phyloP scores from a whole-genome alignment of 92 coral and sea anemone genomes.

The Epizoanthus scotinus region DNA sequence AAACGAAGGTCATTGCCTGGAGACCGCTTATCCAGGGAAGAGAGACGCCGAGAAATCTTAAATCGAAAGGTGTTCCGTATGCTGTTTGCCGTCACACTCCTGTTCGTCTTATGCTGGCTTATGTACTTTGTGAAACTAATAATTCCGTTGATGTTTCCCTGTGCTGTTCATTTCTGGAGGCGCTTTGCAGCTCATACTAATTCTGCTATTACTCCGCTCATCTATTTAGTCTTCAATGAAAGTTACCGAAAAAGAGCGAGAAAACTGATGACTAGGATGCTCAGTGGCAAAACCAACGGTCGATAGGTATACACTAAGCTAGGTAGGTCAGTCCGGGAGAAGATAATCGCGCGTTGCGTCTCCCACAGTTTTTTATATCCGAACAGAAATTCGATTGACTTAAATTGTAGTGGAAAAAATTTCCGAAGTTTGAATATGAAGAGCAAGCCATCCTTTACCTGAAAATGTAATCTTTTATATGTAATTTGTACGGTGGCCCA shows the following conservation, averaged over 20 bases:
- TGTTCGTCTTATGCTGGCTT: neutral
- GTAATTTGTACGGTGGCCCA: too few species aligned
- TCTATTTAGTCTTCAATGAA: neutral
- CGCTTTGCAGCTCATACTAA: slow-evolving; percentile 7
- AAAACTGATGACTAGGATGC: too few species aligned
- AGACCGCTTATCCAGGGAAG: neutral
- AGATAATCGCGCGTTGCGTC: too few species aligned
- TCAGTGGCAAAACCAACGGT: too few species aligned
- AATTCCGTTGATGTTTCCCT: neutral
- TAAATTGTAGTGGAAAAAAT: too few species aligned
- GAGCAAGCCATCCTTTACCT: too few species aligned
- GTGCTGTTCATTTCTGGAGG: slow-evolving; percentile 20
- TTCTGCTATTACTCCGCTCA: slow-evolving; percentile 11
- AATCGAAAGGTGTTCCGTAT: slow-evolving; percentile 7
- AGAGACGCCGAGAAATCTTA: neutral
- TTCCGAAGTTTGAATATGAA: too few species aligned
- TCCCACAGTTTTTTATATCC: too few species aligned
- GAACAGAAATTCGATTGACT: too few species aligned
- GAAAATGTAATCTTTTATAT: too few species aligned
- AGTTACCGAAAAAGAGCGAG: neutral
- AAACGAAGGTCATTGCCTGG: neutral
- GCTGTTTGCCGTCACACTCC: slow-evolving; percentile 1
- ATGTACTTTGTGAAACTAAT: neutral
- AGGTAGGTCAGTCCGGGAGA: too few species aligned
- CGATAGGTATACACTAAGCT: too few species aligned